Conservation (phyloP, 2,888 invertebrate genomes). For the Clostera curtula region DNA sequence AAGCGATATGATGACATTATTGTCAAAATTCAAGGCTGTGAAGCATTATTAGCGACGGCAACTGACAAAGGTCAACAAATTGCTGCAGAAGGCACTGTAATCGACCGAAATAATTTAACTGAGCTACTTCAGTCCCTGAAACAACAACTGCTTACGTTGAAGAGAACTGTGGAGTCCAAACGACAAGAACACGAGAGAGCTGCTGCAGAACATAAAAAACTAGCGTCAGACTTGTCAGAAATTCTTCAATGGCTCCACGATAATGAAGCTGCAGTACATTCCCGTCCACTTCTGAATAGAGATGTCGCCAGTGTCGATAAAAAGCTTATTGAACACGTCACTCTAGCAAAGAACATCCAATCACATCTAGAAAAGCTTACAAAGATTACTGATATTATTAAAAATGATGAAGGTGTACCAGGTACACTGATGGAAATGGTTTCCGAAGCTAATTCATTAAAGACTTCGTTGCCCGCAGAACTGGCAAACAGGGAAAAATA, state of each 20-base stretch:
- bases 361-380: constrained; percentile 81
- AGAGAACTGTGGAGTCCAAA: constrained; percentile 88
- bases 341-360: constrained; percentile 80
- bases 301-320: constrained; percentile 86
- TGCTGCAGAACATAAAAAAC: constrained; percentile 90
- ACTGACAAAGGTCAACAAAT: constrained; percentile 95
- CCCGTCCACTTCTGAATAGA: constrained; percentile 86
- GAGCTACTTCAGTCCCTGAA: constrained; percentile 91
- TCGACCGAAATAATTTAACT: constrained; percentile 90
- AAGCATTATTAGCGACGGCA: constrained; percentile 89
- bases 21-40: constrained; percentile 90
- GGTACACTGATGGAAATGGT: constrained; percentile 87
- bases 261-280: constrained; percentile 87
- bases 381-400: constrained; percentile 81
- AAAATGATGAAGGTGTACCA: constrained; percentile 86
- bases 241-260: constrained; percentile 89
- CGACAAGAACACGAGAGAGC: constrained; percentile 91
- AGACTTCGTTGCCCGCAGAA: constrained; percentile 86
- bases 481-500: constrained; percentile 88
- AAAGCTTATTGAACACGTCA: constrained; percentile 85
- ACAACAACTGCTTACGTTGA: constrained; percentile 85
- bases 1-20: constrained; percentile 91
- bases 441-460: constrained; percentile 86
- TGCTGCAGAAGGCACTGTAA: constrained; percentile 90
- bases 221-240: constrained; percentile 87